These are phyloP conservation scores for Netelia virgata DNA, from an alignment of 2,888 invertebrate genomes.

Conservation along the genomic window DNA sequence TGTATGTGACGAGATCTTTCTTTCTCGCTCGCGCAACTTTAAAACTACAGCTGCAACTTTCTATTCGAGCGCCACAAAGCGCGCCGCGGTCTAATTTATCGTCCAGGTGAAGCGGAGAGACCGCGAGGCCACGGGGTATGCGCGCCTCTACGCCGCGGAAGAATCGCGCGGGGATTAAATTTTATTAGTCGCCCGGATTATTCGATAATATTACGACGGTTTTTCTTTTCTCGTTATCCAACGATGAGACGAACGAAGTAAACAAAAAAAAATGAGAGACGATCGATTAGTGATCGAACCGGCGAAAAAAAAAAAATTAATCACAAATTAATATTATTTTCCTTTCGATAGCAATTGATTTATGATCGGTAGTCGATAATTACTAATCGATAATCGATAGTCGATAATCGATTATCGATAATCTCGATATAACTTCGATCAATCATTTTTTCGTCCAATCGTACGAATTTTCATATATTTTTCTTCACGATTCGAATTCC, in stretches of 20 bases:
- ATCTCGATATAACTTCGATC: neutral
- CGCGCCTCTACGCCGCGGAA: neutral
- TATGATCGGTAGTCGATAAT: too few relatives aligned
- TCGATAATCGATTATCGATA: neutral
- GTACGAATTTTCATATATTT: neutral
- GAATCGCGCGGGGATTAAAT: too few relatives aligned
- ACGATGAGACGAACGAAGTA: too few relatives aligned
- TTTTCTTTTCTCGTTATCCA: too few relatives aligned
- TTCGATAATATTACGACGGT: too few relatives aligned
- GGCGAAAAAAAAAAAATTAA: too few relatives aligned
- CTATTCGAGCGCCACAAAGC: slow-evolving; percentile 74
- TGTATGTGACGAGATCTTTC: neutral
- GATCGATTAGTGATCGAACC: too few relatives aligned
- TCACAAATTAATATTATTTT: too few relatives aligned
- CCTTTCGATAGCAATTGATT: too few relatives aligned
- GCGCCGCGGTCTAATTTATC: slow-evolving; percentile 77
- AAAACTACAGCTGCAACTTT: slow-evolving; percentile 75
- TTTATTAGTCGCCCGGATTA: too few relatives aligned
- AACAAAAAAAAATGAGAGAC: too few relatives aligned
- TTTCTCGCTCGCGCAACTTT: slow-evolving; percentile 55
- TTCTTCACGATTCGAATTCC: slow-evolving; percentile 13
- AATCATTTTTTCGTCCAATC: neutral
- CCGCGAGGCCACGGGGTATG: slow-evolving; percentile 13
- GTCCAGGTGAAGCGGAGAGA: slow-evolving; percentile 65
- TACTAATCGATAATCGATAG: too few relatives aligned